Evolutionary conservation across 2,888 invertebrate genomes (phyloP).

Genomic region (Chloroclystis v-ata): DNA sequence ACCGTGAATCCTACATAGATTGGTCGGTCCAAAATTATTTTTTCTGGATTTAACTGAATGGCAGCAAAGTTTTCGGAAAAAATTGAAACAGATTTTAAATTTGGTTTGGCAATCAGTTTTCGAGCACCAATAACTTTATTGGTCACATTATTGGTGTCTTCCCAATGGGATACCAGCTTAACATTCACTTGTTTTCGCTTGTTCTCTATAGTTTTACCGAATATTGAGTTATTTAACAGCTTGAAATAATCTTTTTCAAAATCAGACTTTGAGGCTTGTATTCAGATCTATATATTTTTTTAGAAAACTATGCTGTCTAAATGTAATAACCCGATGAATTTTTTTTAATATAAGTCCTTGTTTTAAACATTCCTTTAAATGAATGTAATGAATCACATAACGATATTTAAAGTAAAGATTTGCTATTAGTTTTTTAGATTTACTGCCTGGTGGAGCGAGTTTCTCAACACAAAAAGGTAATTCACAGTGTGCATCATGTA

Average conservation of each 20-base stretch:
- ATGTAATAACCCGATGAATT: slow-evolving; percentile 3
- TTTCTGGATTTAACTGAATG: background rate
- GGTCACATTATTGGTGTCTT: background rate
- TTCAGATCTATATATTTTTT: slow-evolving; percentile 9
- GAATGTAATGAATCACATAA: slow-evolving; percentile 7
- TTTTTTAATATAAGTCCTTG: slow-evolving; percentile 2
- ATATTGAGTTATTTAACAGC: too few relatives aligned
- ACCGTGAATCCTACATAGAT: background rate
- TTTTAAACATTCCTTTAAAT: slow-evolving; percentile 11
- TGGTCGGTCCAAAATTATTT: background rate
- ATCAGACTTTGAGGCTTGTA: background rate
- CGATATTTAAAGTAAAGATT: slow-evolving; percentile 10
- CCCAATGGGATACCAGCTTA: background rate
- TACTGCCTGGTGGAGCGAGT: slow-evolving; percentile 1
- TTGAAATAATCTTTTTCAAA: slow-evolving; percentile 1
- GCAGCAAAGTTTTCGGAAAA: slow-evolving; percentile 1
- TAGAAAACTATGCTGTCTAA: slow-evolving; percentile 5
- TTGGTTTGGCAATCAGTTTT: slow-evolving; percentile 1
- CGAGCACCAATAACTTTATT: slow-evolving; percentile 1
- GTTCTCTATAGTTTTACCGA: background rate
- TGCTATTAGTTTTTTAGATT: slow-evolving; percentile 9
- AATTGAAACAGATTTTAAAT: background rate
- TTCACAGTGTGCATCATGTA: slow-evolving; percentile 26
- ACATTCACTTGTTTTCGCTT: background rate
- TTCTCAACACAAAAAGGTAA: slow-evolving; percentile 1